A percentile compares a stretch with the other conserved stretches of the same genome.
These are phyloP conservation scores for Drosophila kohkoa DNA, from an alignment of 1,140 invertebrate genomes.

Conservation along the genomic window DNA sequence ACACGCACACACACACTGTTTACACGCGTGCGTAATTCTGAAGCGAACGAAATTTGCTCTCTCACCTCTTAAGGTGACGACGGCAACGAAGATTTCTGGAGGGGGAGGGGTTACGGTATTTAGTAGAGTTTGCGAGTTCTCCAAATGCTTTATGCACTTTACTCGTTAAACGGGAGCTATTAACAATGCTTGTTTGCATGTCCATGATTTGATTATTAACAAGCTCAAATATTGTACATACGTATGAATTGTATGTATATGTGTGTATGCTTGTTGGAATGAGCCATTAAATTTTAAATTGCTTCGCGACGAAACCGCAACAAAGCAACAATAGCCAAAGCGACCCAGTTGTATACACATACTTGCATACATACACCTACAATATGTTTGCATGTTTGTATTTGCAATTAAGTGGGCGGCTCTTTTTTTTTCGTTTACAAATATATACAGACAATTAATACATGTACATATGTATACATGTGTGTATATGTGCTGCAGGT, in stretches of 20 bases:
- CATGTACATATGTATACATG: too few species aligned
- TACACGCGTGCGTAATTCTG: constrained; percentile 1
- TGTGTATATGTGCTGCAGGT: background rate
- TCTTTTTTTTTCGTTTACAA: constrained; percentile 7
- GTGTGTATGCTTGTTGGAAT: constrained; percentile 3
- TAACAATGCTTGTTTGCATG: constrained; percentile 11
- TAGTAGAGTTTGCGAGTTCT: constrained; percentile 15
- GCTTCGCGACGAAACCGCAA: constrained; percentile 31
- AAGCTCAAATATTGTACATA: background rate
- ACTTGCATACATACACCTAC: background rate
- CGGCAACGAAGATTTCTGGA: background rate
- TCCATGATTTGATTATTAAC: constrained; percentile 26
- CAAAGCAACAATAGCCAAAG: constrained; percentile 12
- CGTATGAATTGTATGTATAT: background rate
- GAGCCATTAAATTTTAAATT: constrained; percentile 24
- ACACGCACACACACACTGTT: background rate
- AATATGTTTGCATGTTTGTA: constrained; percentile 8
- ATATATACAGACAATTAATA: too few species aligned
- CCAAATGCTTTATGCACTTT: constrained; percentile 15
- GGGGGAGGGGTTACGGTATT: constrained; percentile 1
- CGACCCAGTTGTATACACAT: constrained; percentile 19
- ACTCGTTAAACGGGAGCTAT: constrained; percentile 4
- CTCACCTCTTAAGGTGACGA: constrained; percentile 5
- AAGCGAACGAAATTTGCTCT: background rate
- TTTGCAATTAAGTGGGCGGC: constrained; percentile 38